phyloP scores from a whole-genome alignment of 2,888 invertebrate species.

The Eudasyphora cyanicolor region DNA sequence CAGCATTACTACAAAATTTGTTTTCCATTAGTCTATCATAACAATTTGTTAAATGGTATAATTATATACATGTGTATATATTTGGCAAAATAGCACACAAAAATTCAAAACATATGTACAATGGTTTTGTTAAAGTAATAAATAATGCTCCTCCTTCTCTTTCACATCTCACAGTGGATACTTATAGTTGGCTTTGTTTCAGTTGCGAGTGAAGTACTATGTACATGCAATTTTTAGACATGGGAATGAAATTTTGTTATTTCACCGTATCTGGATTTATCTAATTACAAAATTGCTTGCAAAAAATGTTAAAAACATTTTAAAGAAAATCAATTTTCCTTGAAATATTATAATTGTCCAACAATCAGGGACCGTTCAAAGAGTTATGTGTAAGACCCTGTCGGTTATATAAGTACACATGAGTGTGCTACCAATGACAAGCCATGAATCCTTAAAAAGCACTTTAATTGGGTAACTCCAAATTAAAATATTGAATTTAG shows the following conservation, averaged over 20 bases:
- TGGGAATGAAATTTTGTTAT: neutral
- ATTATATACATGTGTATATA: slow-evolving; percentile 32
- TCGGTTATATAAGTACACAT: too few species aligned
- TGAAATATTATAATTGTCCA: too few species aligned
- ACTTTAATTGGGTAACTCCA: too few species aligned
- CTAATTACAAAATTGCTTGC: neutral
- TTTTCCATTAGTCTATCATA: slow-evolving; percentile 47
- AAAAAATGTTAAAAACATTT: too few species aligned
- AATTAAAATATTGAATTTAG: too few species aligned
- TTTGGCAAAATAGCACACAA: neutral
- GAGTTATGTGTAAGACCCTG: too few species aligned
- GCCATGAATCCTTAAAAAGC: too few species aligned
- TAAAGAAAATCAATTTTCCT: too few species aligned
- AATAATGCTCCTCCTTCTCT: neutral
- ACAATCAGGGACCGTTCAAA: too few species aligned
- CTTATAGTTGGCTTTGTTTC: neutral
- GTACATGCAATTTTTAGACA: slow-evolving; percentile 14
- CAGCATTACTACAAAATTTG: slow-evolving; percentile 35
- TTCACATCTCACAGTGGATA: neutral
- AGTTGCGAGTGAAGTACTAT: neutral
- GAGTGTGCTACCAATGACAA: too few species aligned
- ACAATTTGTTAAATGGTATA: slow-evolving; percentile 57
- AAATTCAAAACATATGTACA: neutral
- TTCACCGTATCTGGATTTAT: neutral
- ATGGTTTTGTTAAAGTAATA: slow-evolving; percentile 11